Evolutionary conservation across 2,888 invertebrate genomes (phyloP).

Genomic region (Chloroclysta siterata): DNA sequence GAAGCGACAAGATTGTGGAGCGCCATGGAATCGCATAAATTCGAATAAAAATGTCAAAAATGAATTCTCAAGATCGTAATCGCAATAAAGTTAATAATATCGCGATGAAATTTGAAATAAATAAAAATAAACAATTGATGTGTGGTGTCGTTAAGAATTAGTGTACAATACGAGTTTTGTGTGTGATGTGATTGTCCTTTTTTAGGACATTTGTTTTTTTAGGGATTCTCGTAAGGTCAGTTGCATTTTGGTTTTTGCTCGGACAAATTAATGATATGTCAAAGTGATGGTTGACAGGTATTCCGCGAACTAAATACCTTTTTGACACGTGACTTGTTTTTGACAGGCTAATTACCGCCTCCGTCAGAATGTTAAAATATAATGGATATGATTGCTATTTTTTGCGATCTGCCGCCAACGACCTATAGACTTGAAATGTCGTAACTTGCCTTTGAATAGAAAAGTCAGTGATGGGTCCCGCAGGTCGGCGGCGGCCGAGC

Average conservation of each 20-base stretch:
- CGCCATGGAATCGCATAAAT: constrained; percentile 76
- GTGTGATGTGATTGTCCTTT: constrained; percentile 47
- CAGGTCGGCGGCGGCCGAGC: constrained; percentile 52
- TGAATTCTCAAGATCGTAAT: constrained; percentile 83
- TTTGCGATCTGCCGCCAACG: background rate
- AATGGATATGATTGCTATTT: background rate
- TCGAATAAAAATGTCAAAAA: constrained; percentile 84
- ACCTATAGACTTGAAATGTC: constrained; percentile 1
- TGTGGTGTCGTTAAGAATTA: constrained; percentile 72
- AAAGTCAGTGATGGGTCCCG: constrained; percentile 11
- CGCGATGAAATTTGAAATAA: constrained; percentile 81
- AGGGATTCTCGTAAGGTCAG: constrained; percentile 30
- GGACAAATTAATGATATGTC: constrained; percentile 40
- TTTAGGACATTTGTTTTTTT: constrained; percentile 36
- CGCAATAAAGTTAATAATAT: constrained; percentile 82
- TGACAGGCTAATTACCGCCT: constrained; percentile 37
- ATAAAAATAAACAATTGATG: constrained; percentile 76
- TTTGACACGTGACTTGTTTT: constrained; percentile 28
- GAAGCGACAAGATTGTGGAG: constrained; percentile 48
- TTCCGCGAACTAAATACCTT: constrained; percentile 35
- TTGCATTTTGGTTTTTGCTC: constrained; percentile 37
- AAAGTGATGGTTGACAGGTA: constrained; percentile 38
- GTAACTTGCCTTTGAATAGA: constrained; percentile 16
- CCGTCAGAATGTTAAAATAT: background rate
- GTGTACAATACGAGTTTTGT: constrained; percentile 66